phyloP scores from a whole-genome alignment of 2,797 vertebrate genomes.

The Okamejei kenojei region DNA sequence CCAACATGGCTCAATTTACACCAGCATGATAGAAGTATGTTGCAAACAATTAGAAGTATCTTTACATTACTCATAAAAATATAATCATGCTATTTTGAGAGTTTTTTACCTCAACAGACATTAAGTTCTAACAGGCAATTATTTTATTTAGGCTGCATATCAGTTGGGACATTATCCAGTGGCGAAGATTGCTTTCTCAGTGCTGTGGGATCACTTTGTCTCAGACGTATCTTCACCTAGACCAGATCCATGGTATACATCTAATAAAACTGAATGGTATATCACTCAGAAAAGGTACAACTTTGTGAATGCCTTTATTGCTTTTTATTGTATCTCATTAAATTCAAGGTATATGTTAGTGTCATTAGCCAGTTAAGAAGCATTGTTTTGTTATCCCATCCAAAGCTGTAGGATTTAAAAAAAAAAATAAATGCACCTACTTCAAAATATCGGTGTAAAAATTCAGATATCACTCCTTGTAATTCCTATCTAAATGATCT shows the following conservation, averaged over 20 bases:
- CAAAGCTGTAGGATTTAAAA: background rate
- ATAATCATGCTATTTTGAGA: background rate
- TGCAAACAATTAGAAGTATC: background rate
- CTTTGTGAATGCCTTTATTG: slow-evolving; percentile 15
- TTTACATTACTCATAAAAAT: background rate
- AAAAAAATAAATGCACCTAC: background rate
- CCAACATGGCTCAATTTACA: background rate
- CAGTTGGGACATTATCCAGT: slow-evolving; percentile 67
- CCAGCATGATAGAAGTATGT: background rate
- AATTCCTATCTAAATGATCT: too few relatives aligned
- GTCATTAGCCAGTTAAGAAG: background rate
- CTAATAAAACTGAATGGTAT: slow-evolving; percentile 48
- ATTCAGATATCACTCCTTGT: too few relatives aligned
- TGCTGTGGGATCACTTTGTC: slow-evolving; percentile 79
- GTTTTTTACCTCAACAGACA: background rate
- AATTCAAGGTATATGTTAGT: background rate
- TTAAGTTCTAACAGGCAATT: background rate
- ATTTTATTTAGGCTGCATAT: slow-evolving; percentile 68
- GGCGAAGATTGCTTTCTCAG: slow-evolving; percentile 70
- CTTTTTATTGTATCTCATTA: background rate
- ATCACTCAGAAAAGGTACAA: slow-evolving; percentile 58
- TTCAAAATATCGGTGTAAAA: background rate
- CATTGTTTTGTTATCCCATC: background rate
- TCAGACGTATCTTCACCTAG: slow-evolving; percentile 43
- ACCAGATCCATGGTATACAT: slow-evolving; percentile 46